Base-by-base conservation (phyloP, 2,888 invertebrate species). In the Steinernema hermaphroditum region DNA sequence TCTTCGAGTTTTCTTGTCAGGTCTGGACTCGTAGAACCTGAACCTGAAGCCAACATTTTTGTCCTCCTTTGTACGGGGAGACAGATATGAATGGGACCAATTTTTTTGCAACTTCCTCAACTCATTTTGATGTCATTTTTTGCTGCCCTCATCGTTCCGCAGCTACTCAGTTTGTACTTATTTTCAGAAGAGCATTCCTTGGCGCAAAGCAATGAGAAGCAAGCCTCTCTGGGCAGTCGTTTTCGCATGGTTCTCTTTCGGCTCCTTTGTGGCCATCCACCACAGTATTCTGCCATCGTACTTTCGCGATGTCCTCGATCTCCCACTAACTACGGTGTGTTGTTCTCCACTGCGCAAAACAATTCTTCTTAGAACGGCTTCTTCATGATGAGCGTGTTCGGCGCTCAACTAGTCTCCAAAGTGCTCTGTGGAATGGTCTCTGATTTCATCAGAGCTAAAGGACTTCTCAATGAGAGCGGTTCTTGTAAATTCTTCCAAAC, bases 401-500 rank as follows among this genome's bases (percentile, higher is more conserved):
- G 8, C 6, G 32, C 32, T 14, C 62, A 62, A 32, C 34, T 62
- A 2, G 16, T 62, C 32, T 32, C 62, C 6, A 62, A 62, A 29
- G 6, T 62, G 16, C 32, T 32, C 32, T 32, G 62, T 32, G 62
- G 62, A 16, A n/a, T 62, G 32, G n/a, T 32, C n/a, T 62, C 62
- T 32, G 62, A 62, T 16, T 62, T 62, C 34, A 32, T 62, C 62
- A 29, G 27, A 62, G 1, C 9, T 6, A 4, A 32, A 12, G 9
- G n/a, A 1, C 32, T 62, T 16, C 16, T 62, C 12, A 32, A 32
- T 19, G 32, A 4, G 2, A 62, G 32, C 32, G 16, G 6, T 14
- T 32, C 62, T 2, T 62, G 62, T 32, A 29, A n/a, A 32, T 32
- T 62, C 1, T 62, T 62, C 62, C 62, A 62, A 32, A 16, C 32